phyloP scores from a whole-genome alignment of 2,113 vertebrate species.

The Chascanopsetta lugubris region DNA sequence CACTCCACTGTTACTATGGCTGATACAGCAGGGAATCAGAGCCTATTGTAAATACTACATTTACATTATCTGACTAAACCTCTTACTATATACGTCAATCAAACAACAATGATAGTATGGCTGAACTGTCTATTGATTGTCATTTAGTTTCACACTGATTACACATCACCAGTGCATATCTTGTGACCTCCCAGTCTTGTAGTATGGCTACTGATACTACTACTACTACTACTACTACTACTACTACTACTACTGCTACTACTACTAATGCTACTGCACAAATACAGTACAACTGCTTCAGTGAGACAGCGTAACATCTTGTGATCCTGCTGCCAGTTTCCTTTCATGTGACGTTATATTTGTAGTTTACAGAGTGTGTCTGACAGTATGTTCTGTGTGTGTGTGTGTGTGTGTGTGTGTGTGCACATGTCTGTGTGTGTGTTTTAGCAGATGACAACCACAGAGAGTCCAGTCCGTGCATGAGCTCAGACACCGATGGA shows the following conservation, averaged over 20 bases:
- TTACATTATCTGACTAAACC: too few species aligned
- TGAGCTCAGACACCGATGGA: slow-evolving; percentile 76
- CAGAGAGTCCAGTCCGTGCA: slow-evolving; percentile 85
- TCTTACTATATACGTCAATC: too few species aligned
- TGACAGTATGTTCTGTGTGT: neutral
- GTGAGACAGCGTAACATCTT: too few species aligned
- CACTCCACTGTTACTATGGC: too few species aligned
- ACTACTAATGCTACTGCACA: neutral
- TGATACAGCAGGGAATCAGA: too few species aligned
- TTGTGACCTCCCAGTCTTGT: too few species aligned
- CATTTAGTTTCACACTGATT: neutral
- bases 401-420: too few species aligned
- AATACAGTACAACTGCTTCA: too few species aligned
- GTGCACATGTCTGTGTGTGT: neutral
- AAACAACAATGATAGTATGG: too few species aligned
- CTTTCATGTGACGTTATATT: neutral
- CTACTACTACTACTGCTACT: neutral
- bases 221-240: neutral
- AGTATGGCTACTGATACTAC: neutral
- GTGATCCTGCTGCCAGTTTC: neutral
- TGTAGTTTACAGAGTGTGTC: neutral
- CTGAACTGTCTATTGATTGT: neutral
- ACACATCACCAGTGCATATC: too few species aligned
- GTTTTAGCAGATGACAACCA: slow-evolving; percentile 81
- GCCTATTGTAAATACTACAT: too few species aligned